Evolutionary conservation across 2,888 invertebrate genomes (phyloP).

Genomic region (Parasteatoda lunata): DNA sequence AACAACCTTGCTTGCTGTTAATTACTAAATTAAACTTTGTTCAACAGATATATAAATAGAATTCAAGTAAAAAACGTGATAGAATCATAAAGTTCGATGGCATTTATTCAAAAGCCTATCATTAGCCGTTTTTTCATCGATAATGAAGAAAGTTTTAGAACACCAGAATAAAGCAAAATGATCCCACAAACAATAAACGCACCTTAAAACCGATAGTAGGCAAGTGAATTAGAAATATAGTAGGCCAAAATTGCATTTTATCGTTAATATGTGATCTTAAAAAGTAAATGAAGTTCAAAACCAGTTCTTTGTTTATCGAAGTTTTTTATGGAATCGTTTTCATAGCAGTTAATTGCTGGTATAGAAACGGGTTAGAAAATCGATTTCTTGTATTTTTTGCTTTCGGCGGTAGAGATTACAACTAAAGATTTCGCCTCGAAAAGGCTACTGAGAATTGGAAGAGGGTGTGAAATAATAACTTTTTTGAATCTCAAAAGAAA

Average conservation of each 20-base stretch:
- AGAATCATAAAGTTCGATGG: too few species aligned
- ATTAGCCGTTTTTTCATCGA: too few species aligned
- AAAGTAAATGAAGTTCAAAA: neutral
- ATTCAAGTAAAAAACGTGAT: too few species aligned
- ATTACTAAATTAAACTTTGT: too few species aligned
- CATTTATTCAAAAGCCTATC: too few species aligned
- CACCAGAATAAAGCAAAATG: neutral
- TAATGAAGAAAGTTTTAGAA: too few species aligned
- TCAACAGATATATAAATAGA: too few species aligned
- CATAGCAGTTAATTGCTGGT: neutral
- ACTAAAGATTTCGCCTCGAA: neutral
- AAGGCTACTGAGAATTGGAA: slow-evolving; percentile 1
- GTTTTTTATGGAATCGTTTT: neutral
- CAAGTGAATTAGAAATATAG: neutral
- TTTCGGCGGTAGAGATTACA: neutral
- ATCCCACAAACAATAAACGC: neutral
- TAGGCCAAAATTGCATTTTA: neutral
- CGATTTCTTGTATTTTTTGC: neutral
- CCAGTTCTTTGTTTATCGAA: slow-evolving; percentile 2
- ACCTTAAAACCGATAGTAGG: neutral
- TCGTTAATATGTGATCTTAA: neutral
- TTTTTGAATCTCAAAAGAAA: neutral
- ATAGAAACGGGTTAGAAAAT: neutral
- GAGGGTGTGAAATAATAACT: neutral
- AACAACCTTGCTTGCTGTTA: too few species aligned